phyloP scores from a whole-genome alignment of 1,140 invertebrate species.

The Maniola jurtina region DNA sequence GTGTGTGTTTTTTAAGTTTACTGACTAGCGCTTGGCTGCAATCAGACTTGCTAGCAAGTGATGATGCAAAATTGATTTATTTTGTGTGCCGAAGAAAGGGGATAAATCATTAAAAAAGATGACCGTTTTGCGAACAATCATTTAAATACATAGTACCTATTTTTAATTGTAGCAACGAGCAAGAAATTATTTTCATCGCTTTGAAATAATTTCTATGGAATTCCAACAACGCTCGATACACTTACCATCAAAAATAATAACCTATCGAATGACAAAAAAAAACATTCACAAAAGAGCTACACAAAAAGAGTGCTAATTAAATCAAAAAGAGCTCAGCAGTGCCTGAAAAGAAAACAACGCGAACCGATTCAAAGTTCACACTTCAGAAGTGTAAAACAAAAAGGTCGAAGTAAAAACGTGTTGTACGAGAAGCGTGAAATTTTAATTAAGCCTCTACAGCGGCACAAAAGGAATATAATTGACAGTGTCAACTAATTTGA shows the following conservation, averaged over 20 bases:
- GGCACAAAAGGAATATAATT: conserved; percentile 64
- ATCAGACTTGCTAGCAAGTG: too few species aligned
- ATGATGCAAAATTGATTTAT: too few species aligned
- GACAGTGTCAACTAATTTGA: conserved; percentile 69
- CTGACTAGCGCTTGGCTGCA: too few species aligned
- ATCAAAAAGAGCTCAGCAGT: conserved; percentile 55
- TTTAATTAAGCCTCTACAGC: conserved; percentile 72
- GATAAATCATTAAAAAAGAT: too few species aligned
- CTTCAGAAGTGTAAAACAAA: conserved; percentile 72
- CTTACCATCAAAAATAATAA: conserved; percentile 1
- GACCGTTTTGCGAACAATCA: too few species aligned
- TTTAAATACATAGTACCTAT: too few species aligned
- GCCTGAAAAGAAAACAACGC: conserved; percentile 44
- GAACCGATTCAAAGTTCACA: conserved; percentile 61
- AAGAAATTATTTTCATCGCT: too few species aligned
- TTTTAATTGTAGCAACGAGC: too few species aligned
- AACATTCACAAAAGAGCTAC: conserved; percentile 25
- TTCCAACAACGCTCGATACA: neutral
- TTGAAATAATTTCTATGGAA: neutral
- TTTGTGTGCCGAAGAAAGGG: too few species aligned
- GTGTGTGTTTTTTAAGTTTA: too few species aligned
- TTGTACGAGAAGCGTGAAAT: conserved; percentile 57
- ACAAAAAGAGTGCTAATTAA: conserved; percentile 56
- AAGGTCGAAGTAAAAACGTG: conserved; percentile 48
- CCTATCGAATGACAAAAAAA: conserved; percentile 16